Conservation (phyloP, 2,113 vertebrate species). For the Sterna hirundo region DNA sequence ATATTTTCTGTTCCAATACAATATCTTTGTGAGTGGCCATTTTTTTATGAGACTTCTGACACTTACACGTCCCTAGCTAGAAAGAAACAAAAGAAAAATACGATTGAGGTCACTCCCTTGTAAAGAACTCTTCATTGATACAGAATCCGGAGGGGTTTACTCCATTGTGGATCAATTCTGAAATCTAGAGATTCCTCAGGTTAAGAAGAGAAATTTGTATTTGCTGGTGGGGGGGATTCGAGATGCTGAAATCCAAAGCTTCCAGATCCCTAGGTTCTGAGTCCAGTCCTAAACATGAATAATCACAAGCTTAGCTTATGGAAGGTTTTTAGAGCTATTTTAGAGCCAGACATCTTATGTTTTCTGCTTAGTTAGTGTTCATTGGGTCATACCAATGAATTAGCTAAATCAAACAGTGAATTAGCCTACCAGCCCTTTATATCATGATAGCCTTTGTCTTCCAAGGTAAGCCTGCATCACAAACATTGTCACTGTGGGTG, state of each 20-base stretch:
- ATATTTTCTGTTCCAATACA: neutral
- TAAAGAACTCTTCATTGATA: neutral
- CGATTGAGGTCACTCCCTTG: neutral
- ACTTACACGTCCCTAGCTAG: neutral
- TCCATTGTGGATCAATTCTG: neutral
- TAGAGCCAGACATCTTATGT: neutral
- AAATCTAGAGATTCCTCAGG: neutral
- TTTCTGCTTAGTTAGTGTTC: neutral
- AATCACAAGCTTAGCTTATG: neutral
- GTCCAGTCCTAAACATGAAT: neutral
- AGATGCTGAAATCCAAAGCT: neutral
- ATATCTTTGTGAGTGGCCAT: neutral
- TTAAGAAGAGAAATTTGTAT: neutral
- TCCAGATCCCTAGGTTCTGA: neutral
- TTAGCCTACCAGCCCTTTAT: neutral
- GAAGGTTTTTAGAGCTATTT: neutral
- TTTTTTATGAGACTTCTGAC: neutral
- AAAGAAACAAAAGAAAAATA: neutral
- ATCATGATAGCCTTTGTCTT: neutral
- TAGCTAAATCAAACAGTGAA: neutral
- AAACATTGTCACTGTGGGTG: neutral
- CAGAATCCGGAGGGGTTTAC: neutral
- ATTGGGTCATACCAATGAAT: neutral
- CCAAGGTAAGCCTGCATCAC: neutral
- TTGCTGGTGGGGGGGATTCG: neutral